phyloP scores from a whole-genome alignment of 2,797 vertebrate species.

The Borostomias antarcticus region DNA sequence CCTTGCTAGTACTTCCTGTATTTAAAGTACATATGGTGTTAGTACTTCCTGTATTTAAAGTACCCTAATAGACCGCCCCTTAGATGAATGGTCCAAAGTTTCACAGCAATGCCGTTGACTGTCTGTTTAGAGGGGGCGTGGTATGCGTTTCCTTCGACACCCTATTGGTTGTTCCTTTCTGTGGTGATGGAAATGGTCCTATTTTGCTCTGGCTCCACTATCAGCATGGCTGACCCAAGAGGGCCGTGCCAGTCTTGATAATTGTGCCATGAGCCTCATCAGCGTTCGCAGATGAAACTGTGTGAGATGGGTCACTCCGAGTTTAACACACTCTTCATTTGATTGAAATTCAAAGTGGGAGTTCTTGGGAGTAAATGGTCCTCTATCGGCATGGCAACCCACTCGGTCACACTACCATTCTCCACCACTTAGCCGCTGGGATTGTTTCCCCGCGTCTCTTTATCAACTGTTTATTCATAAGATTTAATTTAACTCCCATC shows the following conservation, averaged over 20 bases:
- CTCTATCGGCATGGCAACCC: slow-evolving; percentile 66
- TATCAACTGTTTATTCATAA: slow-evolving; percentile 7
- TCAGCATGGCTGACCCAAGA: slow-evolving; percentile 73
- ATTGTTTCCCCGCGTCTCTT: slow-evolving; percentile 57
- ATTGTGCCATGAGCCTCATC: slow-evolving; percentile 79
- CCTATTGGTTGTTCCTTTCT: slow-evolving; percentile 42
- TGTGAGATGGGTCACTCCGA: slow-evolving; percentile 77
- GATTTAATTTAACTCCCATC: slow-evolving; percentile 24
- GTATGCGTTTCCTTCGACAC: slow-evolving; percentile 59
- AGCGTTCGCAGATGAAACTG: slow-evolving; percentile 78
- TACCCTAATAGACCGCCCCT: slow-evolving; percentile 58
- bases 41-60: slow-evolving; percentile 57
- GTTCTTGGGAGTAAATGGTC: slow-evolving; percentile 72
- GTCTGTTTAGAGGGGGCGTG: slow-evolving; percentile 25
- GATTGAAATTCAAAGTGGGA: slow-evolving; percentile 80
- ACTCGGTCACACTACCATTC: slow-evolving; percentile 64
- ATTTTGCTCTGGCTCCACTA: slow-evolving; percentile 71
- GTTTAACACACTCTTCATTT: slow-evolving; percentile 77
- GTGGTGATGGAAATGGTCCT: slow-evolving; percentile 69
- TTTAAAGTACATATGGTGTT: slow-evolving; percentile 49
- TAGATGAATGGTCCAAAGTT: slow-evolving; percentile 49
- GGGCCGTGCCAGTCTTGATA: slow-evolving; percentile 76
- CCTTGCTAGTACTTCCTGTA: slow-evolving; percentile 35
- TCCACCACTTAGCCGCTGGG: slow-evolving; percentile 54
- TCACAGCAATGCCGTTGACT: slow-evolving; percentile 46